Evolutionary conservation across 2,888 invertebrate genomes (phyloP), one percentile per base, ranked within the genome.

Genomic region (Spialia ferax): DNA sequence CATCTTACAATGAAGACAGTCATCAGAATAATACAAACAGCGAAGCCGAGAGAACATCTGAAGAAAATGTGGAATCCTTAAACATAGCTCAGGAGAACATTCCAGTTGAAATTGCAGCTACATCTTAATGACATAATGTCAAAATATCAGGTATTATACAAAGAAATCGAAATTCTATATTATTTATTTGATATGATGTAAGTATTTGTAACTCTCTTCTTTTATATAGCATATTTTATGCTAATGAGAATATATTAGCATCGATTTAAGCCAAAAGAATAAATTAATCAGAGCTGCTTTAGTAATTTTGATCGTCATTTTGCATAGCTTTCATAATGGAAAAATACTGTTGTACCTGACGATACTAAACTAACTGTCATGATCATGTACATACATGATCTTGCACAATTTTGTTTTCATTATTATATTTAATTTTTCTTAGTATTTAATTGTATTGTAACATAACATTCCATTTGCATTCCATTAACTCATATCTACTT

Each of bases 21-120:
- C 77, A 79, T 29, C 79, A 81, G 69, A 79, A 74, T n/a, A 70
- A 69, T 59, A 77, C 56, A 35, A 50, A 57, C 50, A 20, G 54
- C 13, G 60, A 45, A 20, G 72, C 69, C 29, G 78, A 75, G 35
- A 76, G 74, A 52, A 62, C 56, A 26, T 71, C 68, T 20, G 80
- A 72, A 32, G 76, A 80, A 65, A 73, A 71, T 22, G 69, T 61
- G 20, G 76, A 78, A 52, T 72, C 70, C 15, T 38, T 71, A 18
- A 74, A 74, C 1, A 75, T 85, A 1, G 38, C 84, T 5, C 84
- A 81, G 68, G 91, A 90, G 29, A 87, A 82, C 72, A 79, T 87
- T 68, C 82, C 87, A 1, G 82, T 91, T 32, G 92, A 93, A 82
- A 92, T 92, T 60, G 86, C 87, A 69, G 91, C 92, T 67, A 89